phyloP scores from a whole-genome alignment of 2,113 vertebrate genomes.

The Progne subis region DNA sequence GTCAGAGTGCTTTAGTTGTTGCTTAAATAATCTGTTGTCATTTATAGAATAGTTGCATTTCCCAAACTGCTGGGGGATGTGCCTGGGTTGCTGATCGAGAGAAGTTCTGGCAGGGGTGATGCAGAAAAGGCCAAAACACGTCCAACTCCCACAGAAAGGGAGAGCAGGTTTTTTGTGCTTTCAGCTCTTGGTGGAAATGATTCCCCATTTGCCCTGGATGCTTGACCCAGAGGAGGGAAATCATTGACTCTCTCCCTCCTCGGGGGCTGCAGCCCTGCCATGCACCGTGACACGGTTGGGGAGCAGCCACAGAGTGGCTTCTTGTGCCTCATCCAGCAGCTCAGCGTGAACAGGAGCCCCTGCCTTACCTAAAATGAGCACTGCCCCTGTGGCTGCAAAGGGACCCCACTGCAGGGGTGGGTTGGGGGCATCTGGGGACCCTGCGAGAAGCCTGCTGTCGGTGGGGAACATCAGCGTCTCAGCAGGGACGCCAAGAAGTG shows the following conservation, averaged over 20 bases:
- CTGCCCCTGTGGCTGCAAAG: background rate
- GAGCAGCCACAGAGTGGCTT: background rate
- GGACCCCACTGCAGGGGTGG: accelerated
- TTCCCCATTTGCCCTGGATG: background rate
- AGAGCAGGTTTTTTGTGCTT: background rate
- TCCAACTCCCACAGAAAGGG: background rate
- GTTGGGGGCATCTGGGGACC: accelerated
- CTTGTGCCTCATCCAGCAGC: background rate
- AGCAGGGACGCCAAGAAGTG: background rate
- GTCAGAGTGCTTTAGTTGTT: background rate
- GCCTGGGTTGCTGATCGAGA: background rate
- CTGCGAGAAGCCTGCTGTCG: background rate
- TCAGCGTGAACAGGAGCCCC: accelerated
- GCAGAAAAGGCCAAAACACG: background rate
- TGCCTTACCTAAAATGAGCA: background rate
- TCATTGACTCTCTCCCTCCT: background rate
- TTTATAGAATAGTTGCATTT: constrained; percentile 30
- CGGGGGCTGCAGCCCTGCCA: background rate
- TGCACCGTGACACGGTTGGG: background rate
- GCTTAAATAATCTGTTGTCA: constrained; percentile 27
- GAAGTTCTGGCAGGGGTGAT: background rate
- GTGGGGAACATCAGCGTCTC: background rate
- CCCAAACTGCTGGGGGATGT: background rate
- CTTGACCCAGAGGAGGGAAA: background rate
- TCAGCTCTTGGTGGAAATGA: background rate